Evolutionary conservation across 2,888 invertebrate species (phyloP), one percentile per base, ranked within the genome.

Genomic region (Lacanobia wlatinum): DNA sequence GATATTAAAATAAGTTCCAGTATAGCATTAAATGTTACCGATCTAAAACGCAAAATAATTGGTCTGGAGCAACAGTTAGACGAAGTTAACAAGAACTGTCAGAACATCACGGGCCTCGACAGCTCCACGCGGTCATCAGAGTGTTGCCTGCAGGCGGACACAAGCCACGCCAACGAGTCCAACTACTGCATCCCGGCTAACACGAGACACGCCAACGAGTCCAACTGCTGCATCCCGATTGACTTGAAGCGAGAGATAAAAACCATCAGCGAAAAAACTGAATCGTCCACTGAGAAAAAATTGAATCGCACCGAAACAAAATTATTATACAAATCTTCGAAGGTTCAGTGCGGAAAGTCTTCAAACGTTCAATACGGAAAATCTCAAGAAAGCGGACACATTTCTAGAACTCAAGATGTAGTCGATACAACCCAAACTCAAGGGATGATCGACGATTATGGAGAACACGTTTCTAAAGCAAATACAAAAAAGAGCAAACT

Each of bases 1-100:
- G 91, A 93, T 77, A 91, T 93, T 67, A 91, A 92, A 87, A 93
- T 92, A 82, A 92, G 92, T 87, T 94, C 95, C 60, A 93, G 92
- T 84, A 91, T 93, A 81, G 90, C 91, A 79, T 87, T 93, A 52
- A 93, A 94, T 76, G 92, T 94, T 23, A 91, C 92, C 23, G 92
- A 95, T 75, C 86, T 94, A 62, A 94, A 94, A 81, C 92, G 92
- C 71, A 94, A 93, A 84, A 94, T 94, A 82, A 82, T 88, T 66
- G 91, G 91, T 23, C 84, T 94, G 55, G 94, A 95, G 82, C 86
- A 92, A 67, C 91, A 94, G 78, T 84, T 94, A 53, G 89, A 90
- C 71, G 89, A 89, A 88, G 93, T 93, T 46, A 93, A 88, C 80
- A 90, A 88, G 73, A 92, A 93, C 59, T 93, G 91, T 80, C 90